Evolutionary conservation across 2,888 invertebrate genomes (phyloP), one percentile per base, ranked within the genome.

Genomic region (Lithophane socia): DNA sequence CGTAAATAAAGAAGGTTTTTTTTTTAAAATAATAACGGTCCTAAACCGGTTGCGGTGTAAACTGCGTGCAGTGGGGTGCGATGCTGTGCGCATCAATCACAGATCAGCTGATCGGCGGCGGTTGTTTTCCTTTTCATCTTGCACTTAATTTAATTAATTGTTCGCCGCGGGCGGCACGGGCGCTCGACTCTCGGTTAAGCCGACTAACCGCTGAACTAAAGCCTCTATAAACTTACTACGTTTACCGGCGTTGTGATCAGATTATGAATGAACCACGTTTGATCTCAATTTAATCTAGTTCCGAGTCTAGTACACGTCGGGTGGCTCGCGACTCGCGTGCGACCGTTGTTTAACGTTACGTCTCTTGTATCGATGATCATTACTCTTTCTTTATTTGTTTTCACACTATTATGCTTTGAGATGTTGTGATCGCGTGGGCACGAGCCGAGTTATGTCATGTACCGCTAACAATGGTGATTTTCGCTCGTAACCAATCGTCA

Each of bases 61-160:
- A 90, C 87, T 87, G 91, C 90, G 92, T 91, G 90, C 88, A 88
- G 90, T 84, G 89, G 90, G 90, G 89, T 91, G 90, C 88, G 90
- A 87, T 89, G 89, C 87, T 88, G 90, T 90, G 90, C 90, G 91
- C 93, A 95, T 95, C 95, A 94, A 94, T 95, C 94, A 93, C 91
- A 89, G 91, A 95, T 95, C 96, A 96, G 96, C 96, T 96, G 96
- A 95, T 95, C 93, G 93, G 85, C 86, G 90, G 91, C 86, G 91
- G 91, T 80, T 90, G 91, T 92, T 94, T 95, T 94, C 94, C 94
- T 94, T 95, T 95, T 95, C 95, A 94, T 95, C 95, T 93, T 92
- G 92, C 93, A 93, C 92, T 94, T 94, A 88, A 93, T 94, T 93
- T 94, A 95, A 96, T 96, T 95, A 96, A 95, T 95, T 90, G 92